Evolutionary conservation across 2,888 invertebrate species (phyloP), one percentile per base, ranked within the genome.

Genomic region (Thymelicus lineola): DNA sequence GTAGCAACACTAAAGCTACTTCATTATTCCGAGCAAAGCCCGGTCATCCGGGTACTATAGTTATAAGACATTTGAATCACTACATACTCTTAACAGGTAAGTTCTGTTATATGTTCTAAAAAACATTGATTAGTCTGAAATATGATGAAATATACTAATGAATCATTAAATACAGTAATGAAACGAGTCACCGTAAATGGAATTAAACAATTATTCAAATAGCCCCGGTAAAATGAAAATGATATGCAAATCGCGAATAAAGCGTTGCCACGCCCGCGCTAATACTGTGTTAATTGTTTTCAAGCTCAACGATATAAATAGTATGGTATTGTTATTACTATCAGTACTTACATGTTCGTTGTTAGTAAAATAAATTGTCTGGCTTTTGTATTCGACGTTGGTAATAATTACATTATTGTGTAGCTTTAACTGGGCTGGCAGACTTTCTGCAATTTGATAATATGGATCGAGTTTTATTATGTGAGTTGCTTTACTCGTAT

Each of bases 131-230:
- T 45, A 3, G 5, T 17, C 17, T 9, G 48, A 50, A 50, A n/a
- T 7, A 48, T 48, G 15, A 50, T 50, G 7, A n/a, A 61, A 15
- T 60, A 45, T 45, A 65, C 70, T 36, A 38, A 66, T 74, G 72
- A 50, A 50, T 50, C 17, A 50, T 50, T 50, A 50, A 74, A 73
- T 71, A 73, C 76, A 73, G 70, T 70, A 70, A 53, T 53, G 53
- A 53, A 17, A 53, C 53, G 20, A 53, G 20, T 76, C 79, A 74
- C 77, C 82, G 81, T 77, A 79, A 85, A 84, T 81, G 84, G 81
- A 81, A 87, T 87, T 86, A 88, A 86, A 83, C 87, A 89, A 91
- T 90, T 90, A 91, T 89, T 89, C 86, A 89, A 90, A 89, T 88
- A 79, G 83, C 75, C 76, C 79, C 80, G 78, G 77, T 80, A 81